These are phyloP conservation scores for Florisuga fusca DNA, from an alignment of 2,797 vertebrate genomes.

Conservation along the genomic window DNA sequence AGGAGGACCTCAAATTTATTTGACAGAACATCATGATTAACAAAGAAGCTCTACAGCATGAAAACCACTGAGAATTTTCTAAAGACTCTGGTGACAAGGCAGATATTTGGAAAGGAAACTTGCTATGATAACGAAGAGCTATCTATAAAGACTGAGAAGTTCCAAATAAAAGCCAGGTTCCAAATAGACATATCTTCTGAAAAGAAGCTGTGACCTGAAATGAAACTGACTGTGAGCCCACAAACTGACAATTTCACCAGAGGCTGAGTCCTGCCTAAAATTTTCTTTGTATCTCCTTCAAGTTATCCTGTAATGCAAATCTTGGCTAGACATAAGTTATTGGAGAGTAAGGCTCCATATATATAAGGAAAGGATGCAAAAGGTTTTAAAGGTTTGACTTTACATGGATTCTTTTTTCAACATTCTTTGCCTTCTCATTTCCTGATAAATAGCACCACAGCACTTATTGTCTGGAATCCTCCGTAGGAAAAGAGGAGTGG, in stretches of 20 bases:
- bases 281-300: background rate
- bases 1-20: background rate
- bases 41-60: background rate
- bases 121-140: background rate
- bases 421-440: conserved; percentile 42
- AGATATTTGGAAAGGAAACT: background rate
- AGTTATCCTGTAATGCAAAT: background rate
- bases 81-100: background rate
- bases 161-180: background rate
- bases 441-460: conserved; percentile 37
- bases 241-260: background rate
- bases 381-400: background rate
- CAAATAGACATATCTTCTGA: background rate
- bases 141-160: background rate
- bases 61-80: background rate
- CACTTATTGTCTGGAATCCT: conserved; percentile 41
- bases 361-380: conserved; percentile 6
- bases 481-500: conserved; percentile 29
- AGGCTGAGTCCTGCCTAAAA: background rate
- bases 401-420: background rate
- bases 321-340: background rate
- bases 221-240: background rate
- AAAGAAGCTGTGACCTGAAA: background rate
- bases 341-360: background rate
- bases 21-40: background rate